Base-by-base conservation (phyloP, 2,888 invertebrate genomes). In the Lasioglossum leucozonium region DNA sequence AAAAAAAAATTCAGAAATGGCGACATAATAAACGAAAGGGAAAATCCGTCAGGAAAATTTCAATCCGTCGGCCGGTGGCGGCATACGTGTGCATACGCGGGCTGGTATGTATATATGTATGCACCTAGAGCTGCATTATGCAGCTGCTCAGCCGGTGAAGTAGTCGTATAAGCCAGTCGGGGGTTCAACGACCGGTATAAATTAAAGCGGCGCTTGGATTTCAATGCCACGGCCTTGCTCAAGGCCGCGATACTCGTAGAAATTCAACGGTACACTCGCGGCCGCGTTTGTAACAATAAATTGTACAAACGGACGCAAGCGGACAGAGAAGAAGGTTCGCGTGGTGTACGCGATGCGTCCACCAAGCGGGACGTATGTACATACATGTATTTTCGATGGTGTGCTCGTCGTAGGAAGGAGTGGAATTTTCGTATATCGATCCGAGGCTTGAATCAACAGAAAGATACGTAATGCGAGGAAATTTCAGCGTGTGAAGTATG, bases 221-320 rank as follows among this genome's bases (percentile, higher is more conserved):
- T 92, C 91, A 92, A 92, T 92, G 92, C 91, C 90, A 89, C 88
- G 91, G 89, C 92, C 92, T 92, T 92, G 89, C 91, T 91, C 92
- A 92, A 92, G 92, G 92, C 91, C 92, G 82, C 85, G 87, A 89
- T 85, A 88, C 90, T 90, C 89, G 90, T 92, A 91, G 91, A 91
- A 92, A 91, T 92, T 92, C 91, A 92, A 91, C 92, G 90, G 90
- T 90, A 92, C 91, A 89, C 84, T 85, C 84, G 85, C 78, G 72
- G 37, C 77, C 79, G 71, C 78, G 77, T 84, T 86, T 82, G 85
- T 74, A 89, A 89, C 85, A 88, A 90, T 90, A 89, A 88, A 88
- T 89, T 87, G 82, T 80, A 77, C 82, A 77, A 85, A 82, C 77
- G 44, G 8, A 22, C 51, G 2, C 26, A 16, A 16, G 30, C 18